phyloP scores from a whole-genome alignment of 1,140 invertebrate species.

The Drosophila littoralis region DNA sequence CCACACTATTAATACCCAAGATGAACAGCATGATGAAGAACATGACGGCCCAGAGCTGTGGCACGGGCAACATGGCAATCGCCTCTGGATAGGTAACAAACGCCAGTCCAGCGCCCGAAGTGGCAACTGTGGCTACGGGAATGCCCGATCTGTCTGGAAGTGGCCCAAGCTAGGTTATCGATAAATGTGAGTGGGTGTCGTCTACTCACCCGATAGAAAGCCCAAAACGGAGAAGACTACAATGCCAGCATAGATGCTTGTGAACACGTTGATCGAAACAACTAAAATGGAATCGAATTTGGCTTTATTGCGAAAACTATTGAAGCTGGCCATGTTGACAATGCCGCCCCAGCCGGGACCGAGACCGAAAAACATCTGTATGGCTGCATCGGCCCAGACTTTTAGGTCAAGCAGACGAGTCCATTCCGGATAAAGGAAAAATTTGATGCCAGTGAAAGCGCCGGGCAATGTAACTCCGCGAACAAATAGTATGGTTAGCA shows the following conservation, averaged over 20 bases:
- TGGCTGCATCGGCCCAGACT: constrained; percentile 96
- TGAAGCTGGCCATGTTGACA: constrained; percentile 96
- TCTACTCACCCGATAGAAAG: constrained; percentile 89
- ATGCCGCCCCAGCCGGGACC: constrained; percentile 97
- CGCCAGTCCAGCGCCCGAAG: constrained; percentile 94
- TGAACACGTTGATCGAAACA: constrained; percentile 92
- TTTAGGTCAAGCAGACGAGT: constrained; percentile 88
- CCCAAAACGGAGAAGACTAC: constrained; percentile 97
- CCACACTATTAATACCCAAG: constrained; percentile 95
- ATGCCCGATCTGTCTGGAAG: constrained; percentile 88
- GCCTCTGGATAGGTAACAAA: constrained; percentile 97
- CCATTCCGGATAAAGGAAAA: constrained; percentile 94
- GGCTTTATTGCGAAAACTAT: constrained; percentile 92
- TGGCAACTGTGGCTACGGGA: constrained; percentile 93
- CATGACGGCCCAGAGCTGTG: constrained; percentile 94
- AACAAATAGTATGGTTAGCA: constrained; percentile 90
- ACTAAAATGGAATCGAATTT: constrained; percentile 90
- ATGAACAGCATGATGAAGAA: constrained; percentile 98
- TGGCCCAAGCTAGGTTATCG: not conserved
- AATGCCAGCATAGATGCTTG: constrained; percentile 96
- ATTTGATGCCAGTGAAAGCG: constrained; percentile 90
- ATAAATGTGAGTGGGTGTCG: too few relatives aligned
- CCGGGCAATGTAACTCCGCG: constrained; percentile 92
- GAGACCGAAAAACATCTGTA: constrained; percentile 96
- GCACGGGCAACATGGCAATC: constrained; percentile 93